These are phyloP conservation scores for Pandion haliaetus DNA, from an alignment of 2,113 vertebrate species.

Conservation along the genomic window DNA sequence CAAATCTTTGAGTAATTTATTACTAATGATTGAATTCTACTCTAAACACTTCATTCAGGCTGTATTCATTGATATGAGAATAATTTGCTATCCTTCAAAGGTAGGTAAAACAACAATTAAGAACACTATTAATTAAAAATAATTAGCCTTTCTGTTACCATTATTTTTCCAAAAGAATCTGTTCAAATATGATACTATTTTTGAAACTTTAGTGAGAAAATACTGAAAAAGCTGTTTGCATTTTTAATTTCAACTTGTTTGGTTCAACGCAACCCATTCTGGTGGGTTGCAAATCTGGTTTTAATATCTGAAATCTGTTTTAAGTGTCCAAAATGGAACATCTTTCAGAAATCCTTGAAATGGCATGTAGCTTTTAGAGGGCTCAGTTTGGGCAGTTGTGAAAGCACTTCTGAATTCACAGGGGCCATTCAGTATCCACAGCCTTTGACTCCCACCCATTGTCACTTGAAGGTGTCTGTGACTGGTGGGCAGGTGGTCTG, in stretches of 20 bases:
- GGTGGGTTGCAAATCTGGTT: background rate
- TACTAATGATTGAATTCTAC: background rate
- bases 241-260: background rate
- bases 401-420: background rate
- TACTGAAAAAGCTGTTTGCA: background rate
- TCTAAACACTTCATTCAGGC: background rate
- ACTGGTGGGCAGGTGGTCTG: background rate
- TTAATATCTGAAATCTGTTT: background rate
- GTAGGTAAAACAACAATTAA: constrained; percentile 3
- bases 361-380: background rate
- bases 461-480: background rate
- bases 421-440: background rate
- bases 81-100: background rate
- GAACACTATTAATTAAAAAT: background rate
- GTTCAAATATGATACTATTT: background rate
- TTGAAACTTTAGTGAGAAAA: background rate
- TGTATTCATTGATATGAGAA: background rate
- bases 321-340: background rate
- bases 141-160: background rate
- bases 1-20: background rate
- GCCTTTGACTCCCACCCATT: background rate
- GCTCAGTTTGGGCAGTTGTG: background rate
- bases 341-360: background rate
- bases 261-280: background rate
- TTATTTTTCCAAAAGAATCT: background rate